Conservation (phyloP, 2,888 invertebrate species). For the Plusia festucae region DNA sequence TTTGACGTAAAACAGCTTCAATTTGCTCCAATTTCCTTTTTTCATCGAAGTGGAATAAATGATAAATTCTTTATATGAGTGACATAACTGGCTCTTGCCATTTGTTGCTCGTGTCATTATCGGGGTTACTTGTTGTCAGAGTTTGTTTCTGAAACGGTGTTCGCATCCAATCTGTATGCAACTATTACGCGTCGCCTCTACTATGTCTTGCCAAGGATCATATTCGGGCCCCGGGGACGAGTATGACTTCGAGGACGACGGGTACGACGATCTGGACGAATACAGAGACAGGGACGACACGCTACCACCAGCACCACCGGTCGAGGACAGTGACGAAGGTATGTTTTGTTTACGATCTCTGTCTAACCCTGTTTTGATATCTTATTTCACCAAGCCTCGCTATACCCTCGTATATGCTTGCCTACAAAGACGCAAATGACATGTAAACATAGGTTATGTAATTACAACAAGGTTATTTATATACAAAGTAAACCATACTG, state of each 20-base stretch:
- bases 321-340: conserved; percentile 90
- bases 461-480: conserved; percentile 71
- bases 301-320: conserved; percentile 87
- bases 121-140: conserved; percentile 69
- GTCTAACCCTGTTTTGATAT: conserved; percentile 73
- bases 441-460: conserved; percentile 77
- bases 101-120: conserved; percentile 69
- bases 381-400: conserved; percentile 62
- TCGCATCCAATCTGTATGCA: conserved; percentile 87
- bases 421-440: conserved; percentile 51
- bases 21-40: conserved; percentile 79
- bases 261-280: conserved; percentile 92
- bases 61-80: conserved; percentile 82
- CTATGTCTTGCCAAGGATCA: conserved; percentile 92
- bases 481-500: conserved; percentile 50
- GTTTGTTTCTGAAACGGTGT: conserved; percentile 81
- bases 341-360: conserved; percentile 80
- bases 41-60: conserved; percentile 72
- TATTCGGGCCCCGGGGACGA: conserved; percentile 92
- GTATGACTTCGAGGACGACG: conserved; percentile 93
- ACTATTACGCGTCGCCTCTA: conserved; percentile 88
- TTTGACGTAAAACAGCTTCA: conserved; percentile 85
- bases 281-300: conserved; percentile 91
- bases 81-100: conserved; percentile 74
- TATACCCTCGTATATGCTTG: conserved; percentile 43